These are phyloP conservation scores for Drosophila flavopinicola DNA, from an alignment of 2,888 invertebrate genomes.

Conservation along the genomic window DNA sequence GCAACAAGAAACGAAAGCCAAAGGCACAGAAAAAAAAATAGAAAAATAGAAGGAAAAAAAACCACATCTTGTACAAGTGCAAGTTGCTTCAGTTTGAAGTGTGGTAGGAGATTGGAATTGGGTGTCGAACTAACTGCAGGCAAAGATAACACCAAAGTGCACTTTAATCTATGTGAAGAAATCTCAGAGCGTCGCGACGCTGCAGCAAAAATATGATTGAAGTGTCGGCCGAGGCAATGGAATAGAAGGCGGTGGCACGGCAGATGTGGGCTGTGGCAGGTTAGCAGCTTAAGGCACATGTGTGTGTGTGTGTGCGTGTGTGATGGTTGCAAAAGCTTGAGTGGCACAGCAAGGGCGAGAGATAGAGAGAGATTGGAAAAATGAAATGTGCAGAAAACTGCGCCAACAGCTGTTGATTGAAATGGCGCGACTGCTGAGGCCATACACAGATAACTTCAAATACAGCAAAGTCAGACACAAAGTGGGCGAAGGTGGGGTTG, in stretches of 20 bases:
- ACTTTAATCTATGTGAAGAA: slow-evolving; percentile 79
- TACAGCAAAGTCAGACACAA: slow-evolving; percentile 40
- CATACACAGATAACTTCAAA: slow-evolving; percentile 50
- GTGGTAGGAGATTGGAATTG: slow-evolving; percentile 31
- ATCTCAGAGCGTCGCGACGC: slow-evolving; percentile 58
- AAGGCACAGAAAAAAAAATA: slow-evolving; percentile 23
- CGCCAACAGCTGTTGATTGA: slow-evolving; percentile 75
- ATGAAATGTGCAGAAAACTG: slow-evolving; percentile 53
- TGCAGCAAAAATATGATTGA: slow-evolving; percentile 77
- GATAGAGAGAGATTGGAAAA: slow-evolving; percentile 56
- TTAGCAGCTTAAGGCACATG: not conserved
- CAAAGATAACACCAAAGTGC: slow-evolving; percentile 79
- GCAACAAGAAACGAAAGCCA: slow-evolving; percentile 59
- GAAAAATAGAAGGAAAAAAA: slow-evolving; percentile 29
- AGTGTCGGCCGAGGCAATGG: slow-evolving; percentile 52
- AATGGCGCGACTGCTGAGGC: slow-evolving; percentile 33
- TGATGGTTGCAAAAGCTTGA: slow-evolving; percentile 45
- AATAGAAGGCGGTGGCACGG: not conserved
- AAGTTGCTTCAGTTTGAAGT: slow-evolving; percentile 50
- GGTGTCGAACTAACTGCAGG: slow-evolving; percentile 67
- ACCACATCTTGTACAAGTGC: slow-evolving; percentile 72
- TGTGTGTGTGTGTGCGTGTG: slow-evolving; percentile 27
- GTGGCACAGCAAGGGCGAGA: slow-evolving; percentile 38
- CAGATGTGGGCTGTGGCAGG: not conserved
- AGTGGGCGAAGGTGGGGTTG: not conserved